Percentiles rank a stretch among this genome's conserved stretches.
Conservation (phyloP, 2,113 vertebrate species). For the Macquaria australasica region DNA sequence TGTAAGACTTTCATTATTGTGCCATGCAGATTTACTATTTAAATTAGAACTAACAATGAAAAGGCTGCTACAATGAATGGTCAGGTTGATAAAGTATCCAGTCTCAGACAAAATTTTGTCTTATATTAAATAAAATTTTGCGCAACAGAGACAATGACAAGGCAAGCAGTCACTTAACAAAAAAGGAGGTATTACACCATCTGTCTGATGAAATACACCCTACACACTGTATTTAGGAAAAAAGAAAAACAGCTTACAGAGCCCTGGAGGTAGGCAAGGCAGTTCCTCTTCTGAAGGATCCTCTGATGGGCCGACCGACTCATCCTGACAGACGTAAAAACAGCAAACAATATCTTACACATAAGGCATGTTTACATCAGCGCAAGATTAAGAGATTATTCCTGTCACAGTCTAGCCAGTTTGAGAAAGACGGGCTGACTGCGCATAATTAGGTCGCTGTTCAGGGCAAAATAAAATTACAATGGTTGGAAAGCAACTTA, state of each 20-base stretch:
- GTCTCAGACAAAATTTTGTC: background rate
- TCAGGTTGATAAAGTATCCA: background rate
- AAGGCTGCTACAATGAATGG: background rate
- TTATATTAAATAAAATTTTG: no score
- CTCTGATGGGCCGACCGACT: constrained; percentile 70
- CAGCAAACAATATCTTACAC: constrained; percentile 17
- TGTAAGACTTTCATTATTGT: background rate
- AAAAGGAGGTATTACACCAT: background rate
- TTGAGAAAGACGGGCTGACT: constrained; percentile 9
- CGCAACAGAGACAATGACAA: background rate
- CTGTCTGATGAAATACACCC: constrained; percentile 5
- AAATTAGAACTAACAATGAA: background rate
- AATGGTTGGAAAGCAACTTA: constrained; percentile 1
- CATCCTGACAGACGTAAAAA: constrained; percentile 75
- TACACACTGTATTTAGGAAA: rapidly evolving
- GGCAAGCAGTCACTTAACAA: background rate
- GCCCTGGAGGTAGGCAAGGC: constrained; percentile 74
- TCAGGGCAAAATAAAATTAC: background rate
- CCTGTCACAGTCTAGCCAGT: background rate
- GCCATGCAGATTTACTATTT: background rate
- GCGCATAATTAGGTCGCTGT: background rate
- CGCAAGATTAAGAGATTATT: background rate
- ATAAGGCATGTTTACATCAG: background rate
- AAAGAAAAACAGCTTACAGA: constrained; percentile 72
- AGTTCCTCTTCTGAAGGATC: constrained; percentile 76